Conservation (phyloP, 1,140 invertebrate species). For the Lineus longissimus region DNA sequence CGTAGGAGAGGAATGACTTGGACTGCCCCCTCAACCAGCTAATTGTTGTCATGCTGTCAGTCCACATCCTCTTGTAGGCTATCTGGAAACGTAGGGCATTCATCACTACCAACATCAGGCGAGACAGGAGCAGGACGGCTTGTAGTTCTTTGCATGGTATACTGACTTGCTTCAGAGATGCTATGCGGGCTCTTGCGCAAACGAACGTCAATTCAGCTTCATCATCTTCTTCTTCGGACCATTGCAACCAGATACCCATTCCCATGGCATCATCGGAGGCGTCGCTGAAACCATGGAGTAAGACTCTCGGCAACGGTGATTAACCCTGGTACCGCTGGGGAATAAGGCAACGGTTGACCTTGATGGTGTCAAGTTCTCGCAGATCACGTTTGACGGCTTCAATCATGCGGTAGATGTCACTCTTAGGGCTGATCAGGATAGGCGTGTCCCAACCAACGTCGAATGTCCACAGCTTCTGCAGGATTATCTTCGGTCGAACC, state of each 20-base stretch:
- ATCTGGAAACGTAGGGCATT: background rate
- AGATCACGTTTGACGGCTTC: background rate
- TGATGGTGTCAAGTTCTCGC: background rate
- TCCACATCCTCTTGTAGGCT: background rate
- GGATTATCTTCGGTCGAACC: background rate
- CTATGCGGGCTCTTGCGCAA: background rate
- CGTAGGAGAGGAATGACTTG: background rate
- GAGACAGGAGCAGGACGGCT: background rate
- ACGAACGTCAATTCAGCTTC: background rate
- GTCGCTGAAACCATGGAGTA: background rate
- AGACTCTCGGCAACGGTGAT: background rate
- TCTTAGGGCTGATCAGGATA: too few species aligned
- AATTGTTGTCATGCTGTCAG: background rate
- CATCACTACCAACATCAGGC: background rate
- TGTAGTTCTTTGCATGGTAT: constrained; percentile 1
- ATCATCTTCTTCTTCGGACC: too few species aligned
- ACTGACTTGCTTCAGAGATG: background rate
- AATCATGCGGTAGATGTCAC: background rate
- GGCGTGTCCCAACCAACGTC: background rate
- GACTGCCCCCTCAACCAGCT: constrained; percentile 3
- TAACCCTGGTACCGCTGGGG: background rate
- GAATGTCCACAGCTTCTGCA: background rate
- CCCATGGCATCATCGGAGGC: constrained; percentile 3
- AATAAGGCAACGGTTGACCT: constrained; percentile 1
- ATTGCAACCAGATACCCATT: background rate